These are phyloP conservation scores for Latrodectus hesperus DNA, from an alignment of 2,888 invertebrate genomes.

Conservation along the genomic window DNA sequence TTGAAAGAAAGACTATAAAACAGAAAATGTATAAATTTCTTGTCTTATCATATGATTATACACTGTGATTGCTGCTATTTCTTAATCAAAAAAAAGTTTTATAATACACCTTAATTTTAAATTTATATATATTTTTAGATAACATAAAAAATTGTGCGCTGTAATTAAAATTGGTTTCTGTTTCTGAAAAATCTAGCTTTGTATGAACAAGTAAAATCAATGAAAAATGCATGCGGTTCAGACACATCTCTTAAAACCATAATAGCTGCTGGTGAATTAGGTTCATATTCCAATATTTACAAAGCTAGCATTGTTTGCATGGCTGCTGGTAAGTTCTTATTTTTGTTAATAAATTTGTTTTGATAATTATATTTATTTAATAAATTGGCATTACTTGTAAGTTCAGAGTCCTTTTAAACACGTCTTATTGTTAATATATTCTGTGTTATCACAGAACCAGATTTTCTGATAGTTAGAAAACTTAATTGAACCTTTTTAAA, in stretches of 20 bases:
- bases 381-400: background rate
- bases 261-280: conserved; percentile 93
- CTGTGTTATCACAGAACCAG: background rate
- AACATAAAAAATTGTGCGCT: too few relatives aligned
- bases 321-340: conserved; percentile 60
- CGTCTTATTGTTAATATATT: background rate
- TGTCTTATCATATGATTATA: too few relatives aligned
- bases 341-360: background rate
- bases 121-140: too few relatives aligned
- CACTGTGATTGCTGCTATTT: too few relatives aligned
- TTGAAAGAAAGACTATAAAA: too few relatives aligned
- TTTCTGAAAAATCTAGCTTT: conserved; percentile 76
- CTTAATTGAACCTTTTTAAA: background rate
- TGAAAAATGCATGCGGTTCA: conserved; percentile 85
- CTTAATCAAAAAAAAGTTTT: too few relatives aligned
- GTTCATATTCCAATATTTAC: conserved; percentile 88
- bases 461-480: background rate
- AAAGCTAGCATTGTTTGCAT: conserved; percentile 80
- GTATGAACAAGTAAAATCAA: conserved; percentile 86
- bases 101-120: too few relatives aligned
- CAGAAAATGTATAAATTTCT: too few relatives aligned
- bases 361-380: background rate
- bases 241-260: conserved; percentile 91
- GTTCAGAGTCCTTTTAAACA: background rate
- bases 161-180: too few relatives aligned